phyloP scores from a whole-genome alignment of 2,113 vertebrate species.

The Neodon shergylaensis region DNA sequence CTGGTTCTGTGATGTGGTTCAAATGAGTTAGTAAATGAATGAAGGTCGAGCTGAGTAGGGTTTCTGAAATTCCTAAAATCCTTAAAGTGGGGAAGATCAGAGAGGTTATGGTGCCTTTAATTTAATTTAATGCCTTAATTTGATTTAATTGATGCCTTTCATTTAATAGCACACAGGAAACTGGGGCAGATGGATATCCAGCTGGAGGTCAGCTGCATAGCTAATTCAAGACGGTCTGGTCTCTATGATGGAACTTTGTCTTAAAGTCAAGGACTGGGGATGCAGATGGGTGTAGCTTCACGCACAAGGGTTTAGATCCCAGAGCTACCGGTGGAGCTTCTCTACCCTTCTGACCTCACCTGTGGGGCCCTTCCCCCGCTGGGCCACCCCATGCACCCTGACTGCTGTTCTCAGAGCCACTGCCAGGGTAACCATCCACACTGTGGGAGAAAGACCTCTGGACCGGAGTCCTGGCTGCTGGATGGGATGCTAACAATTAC shows the following conservation, averaged over 20 bases:
- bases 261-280: background rate
- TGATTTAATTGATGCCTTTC: background rate
- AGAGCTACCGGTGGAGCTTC: background rate
- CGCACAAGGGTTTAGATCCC: background rate
- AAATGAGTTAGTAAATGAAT: background rate
- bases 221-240: background rate
- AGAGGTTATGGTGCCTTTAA: background rate
- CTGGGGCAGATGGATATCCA: background rate
- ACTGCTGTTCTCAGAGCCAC: background rate
- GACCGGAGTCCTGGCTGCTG: background rate
- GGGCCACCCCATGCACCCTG: background rate
- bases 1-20: background rate
- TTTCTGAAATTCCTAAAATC: slow-evolving; percentile 19
- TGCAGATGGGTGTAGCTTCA: background rate
- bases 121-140: too few species aligned
- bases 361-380: background rate
- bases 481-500: background rate
- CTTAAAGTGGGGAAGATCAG: background rate
- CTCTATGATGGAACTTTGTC: background rate
- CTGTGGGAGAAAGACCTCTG: slow-evolving; percentile 57
- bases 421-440: background rate
- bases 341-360: background rate
- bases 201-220: background rate
- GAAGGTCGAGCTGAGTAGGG: background rate
- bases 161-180: background rate